Conservation (phyloP, 2,888 invertebrate genomes). For the Drosophila kuntzei region DNA sequence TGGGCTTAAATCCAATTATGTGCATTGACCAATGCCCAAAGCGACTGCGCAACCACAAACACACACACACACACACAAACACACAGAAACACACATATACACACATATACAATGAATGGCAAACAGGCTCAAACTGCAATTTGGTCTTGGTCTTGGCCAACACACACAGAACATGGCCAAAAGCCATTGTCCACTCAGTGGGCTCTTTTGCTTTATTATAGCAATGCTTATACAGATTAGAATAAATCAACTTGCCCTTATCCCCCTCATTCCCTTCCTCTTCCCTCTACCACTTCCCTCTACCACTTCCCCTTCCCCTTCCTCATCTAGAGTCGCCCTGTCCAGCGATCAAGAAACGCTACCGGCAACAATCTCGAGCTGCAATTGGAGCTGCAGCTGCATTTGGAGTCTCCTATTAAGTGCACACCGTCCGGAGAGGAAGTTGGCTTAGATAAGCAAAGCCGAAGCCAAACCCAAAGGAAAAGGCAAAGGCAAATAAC, state of each 20-base stretch:
- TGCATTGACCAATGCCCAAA: conserved; percentile 64
- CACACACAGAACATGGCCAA: conserved; percentile 41
- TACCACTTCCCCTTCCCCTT: conserved; percentile 5
- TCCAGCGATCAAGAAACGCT: conserved; percentile 68
- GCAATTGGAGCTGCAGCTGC: conserved; percentile 59
- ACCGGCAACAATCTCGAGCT: conserved; percentile 69
- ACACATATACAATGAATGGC: conserved; percentile 18
- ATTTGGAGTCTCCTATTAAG: conserved; percentile 51
- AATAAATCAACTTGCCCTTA: conserved; percentile 72
- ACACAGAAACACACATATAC: conserved; percentile 24
- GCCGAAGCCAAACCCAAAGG: too few species aligned
- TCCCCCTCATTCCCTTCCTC: conserved; percentile 4
- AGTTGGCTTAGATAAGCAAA: conserved; percentile 68
- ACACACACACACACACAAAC: conserved; percentile 22
- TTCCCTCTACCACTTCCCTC: not conserved
- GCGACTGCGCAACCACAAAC: conserved; percentile 36
- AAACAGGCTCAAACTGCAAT: conserved; percentile 62
- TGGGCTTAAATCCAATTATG: conserved; percentile 75
- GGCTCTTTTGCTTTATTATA: conserved; percentile 79
- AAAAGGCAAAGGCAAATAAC: conserved; percentile 70
- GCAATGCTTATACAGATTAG: conserved; percentile 81
- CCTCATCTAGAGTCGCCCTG: conserved; percentile 1
- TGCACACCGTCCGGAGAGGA: conserved; percentile 58
- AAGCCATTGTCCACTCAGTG: conserved; percentile 77
- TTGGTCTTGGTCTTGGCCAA: conserved; percentile 50